Evolutionary conservation across 2,888 invertebrate species (phyloP).

Genomic region (Macaria notata): DNA sequence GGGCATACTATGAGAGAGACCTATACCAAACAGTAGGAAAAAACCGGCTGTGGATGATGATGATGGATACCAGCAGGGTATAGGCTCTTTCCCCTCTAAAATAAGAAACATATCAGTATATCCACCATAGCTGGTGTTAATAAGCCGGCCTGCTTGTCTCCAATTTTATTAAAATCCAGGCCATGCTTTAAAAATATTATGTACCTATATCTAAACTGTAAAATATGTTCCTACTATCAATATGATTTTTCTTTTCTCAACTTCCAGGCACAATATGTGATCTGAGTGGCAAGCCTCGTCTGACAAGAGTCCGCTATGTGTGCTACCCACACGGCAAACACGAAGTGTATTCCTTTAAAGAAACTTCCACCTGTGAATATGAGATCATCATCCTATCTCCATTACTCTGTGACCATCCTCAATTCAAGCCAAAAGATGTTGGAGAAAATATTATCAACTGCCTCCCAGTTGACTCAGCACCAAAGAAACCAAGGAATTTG

Average conservation of each 20-base stretch:
- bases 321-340: constrained; percentile 95
- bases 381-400: constrained; percentile 95
- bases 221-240: too few species aligned
- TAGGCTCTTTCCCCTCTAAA: too few species aligned
- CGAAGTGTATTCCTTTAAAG: constrained; percentile 96
- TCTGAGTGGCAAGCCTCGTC: constrained; percentile 91
- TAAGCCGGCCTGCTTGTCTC: too few species aligned
- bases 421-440: constrained; percentile 90
- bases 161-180: too few species aligned
- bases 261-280: constrained; percentile 90
- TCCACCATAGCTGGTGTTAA: too few species aligned
- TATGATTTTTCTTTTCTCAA: background rate
- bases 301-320: constrained; percentile 92
- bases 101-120: too few species aligned
- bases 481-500: constrained; percentile 88
- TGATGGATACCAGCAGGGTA: too few species aligned
- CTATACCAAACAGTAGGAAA: too few species aligned
- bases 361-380: constrained; percentile 96
- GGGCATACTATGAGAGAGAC: too few species aligned
- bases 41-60: too few species aligned
- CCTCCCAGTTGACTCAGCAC: constrained; percentile 84
- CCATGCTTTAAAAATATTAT: too few species aligned
- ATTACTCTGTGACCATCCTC: constrained; percentile 93
- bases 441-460: constrained; percentile 91
- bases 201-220: too few species aligned